These are phyloP conservation scores for Neopipo cinnamomea DNA, from an alignment of 2,113 vertebrate genomes.

Conservation along the genomic window DNA sequence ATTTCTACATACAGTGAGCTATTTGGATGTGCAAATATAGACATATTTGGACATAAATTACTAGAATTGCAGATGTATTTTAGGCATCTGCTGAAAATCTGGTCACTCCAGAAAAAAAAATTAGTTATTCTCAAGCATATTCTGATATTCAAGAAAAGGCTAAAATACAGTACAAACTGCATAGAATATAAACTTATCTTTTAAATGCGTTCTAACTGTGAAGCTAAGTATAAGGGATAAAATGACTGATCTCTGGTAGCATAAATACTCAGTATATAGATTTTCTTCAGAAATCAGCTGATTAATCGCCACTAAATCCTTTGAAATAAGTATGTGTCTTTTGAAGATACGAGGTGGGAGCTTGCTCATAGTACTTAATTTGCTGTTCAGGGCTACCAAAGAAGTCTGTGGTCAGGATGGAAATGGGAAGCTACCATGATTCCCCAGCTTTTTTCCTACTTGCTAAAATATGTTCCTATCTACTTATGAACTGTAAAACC, in stretches of 20 bases:
- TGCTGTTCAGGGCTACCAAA: neutral
- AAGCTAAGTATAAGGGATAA: neutral
- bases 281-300: neutral
- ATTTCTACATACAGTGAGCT: neutral
- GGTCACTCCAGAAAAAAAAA: neutral
- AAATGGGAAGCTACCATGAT: neutral
- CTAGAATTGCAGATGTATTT: neutral
- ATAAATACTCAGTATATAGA: neutral
- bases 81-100: neutral
- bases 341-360: neutral
- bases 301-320: neutral
- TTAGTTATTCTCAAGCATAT: neutral
- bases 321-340: neutral
- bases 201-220: neutral
- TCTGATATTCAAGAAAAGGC: neutral
- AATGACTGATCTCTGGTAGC: neutral
- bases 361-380: neutral
- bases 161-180: neutral
- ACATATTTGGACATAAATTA: neutral
- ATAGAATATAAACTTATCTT: neutral
- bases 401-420: neutral
- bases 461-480: neutral
- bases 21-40: neutral
- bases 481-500: neutral
- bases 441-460: neutral